Evolutionary conservation across 2,888 invertebrate species (phyloP), one percentile per base, ranked within the genome.

Genomic region (Pachydiplax longipennis): DNA sequence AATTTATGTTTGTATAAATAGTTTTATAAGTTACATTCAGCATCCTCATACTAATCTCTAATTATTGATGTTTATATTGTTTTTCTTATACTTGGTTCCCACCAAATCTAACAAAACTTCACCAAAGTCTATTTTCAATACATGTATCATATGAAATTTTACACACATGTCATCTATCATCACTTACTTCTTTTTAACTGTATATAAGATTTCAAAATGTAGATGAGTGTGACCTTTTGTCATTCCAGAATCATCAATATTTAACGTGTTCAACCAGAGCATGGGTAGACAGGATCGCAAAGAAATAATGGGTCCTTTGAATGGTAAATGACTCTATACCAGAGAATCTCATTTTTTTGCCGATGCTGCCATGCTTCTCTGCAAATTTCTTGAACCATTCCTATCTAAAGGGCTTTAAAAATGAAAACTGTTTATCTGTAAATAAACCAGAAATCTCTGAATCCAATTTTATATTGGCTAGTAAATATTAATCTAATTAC

Each of bases 221-320:
- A 61, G 87, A 87, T 37, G 65, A 53, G 87, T 87, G 48, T 65
- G 87, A 87, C 87, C 87, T 87, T 87, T 87, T 87, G 61, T 87
- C 87, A 87, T 87, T 87, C 61, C 87, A 87, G 87, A 87, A 87
- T 48, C 87, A 53, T 37, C 87, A 87, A 87, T 65, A 87, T 61
- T 61, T 87, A 87, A 35, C 65, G 87, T 87, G 87, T 87, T 65
- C 87, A 87, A 87, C 87, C 87, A 65, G 58, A 87, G 87, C 87
- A 87, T 87, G 37, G 87, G 87, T 87, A 87, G 87, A 87, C 87
- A 87, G 87, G 87, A 87, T 87, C 87, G 87, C 87, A 87, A 87
- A 87, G 87, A 87, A 87, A 58, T 87, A 61, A 87, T 87, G 87
- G 61, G 87, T 87, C 87, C 87, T 87, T 58, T 37, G 35, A 87